Base-by-base conservation (phyloP, 2,113 vertebrate genomes). In the Catharus fuscescens region DNA sequence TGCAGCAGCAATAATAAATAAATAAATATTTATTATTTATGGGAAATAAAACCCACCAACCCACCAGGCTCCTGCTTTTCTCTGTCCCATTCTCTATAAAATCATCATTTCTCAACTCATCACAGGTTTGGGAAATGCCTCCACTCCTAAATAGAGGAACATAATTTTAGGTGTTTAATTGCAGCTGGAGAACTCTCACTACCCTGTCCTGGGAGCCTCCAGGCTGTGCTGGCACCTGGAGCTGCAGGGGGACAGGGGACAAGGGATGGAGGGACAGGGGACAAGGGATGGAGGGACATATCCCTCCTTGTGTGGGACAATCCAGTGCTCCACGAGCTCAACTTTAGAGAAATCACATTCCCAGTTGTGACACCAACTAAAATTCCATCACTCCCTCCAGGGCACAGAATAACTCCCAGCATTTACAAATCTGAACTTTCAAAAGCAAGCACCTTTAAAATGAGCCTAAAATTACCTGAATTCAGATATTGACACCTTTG, bases 41-140 rank as follows among this genome's bases (percentile, higher is more conserved):
- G 79, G 54, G 88, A 80, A 80, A 90, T 28, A 40, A 93, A 94
- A 93, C 64, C 52, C 64, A 78, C 28, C 52, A 53, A 93, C 64
- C 52, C 64, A 78, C 28, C 52, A 53, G 52, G 74, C 17, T 90
- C 42, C 45, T 54, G 53, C 13, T 83, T 76, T 57, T 23, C 78
- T 54, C 8, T 10, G 66, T 54, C 85, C 64, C 56, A n/a, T 8
- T 26, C 70, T 54, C 32, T 47, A 10, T 4, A 40, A 50, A 88
- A 74, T 80, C 9, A 62, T 67, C 57, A 57, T 45, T 32, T 38
- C 59, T 44, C 56, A 62, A 56, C 32, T 38, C 79, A 80, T 28
- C 74, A 40, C 26, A 5, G 29, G 16, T 60, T 66, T 88, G 86
- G 57, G 82, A 83, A 62, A 62, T 14, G 26, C 12, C 25, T 65